Conservation (phyloP, 2,797 vertebrate species). For the Uromys caudimaculatus region DNA sequence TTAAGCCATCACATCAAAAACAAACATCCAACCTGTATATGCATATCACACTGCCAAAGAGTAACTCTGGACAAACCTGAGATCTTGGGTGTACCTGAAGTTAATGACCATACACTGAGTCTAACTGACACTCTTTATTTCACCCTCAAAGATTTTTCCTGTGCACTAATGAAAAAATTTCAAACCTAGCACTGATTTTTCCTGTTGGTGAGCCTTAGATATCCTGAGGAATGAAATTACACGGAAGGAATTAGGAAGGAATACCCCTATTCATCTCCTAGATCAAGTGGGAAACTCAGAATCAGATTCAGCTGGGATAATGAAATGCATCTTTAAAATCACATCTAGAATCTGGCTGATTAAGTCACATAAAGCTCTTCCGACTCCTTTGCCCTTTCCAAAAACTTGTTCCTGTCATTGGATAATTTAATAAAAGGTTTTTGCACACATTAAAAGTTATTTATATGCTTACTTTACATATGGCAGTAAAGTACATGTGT, state of each 20-base stretch:
- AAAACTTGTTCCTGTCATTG: conserved; percentile 73
- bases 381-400: conserved; percentile 73
- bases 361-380: conserved; percentile 63
- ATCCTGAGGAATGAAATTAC: background rate
- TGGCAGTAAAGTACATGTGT: conserved; percentile 63
- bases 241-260: background rate
- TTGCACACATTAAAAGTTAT: conserved; percentile 72
- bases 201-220: background rate
- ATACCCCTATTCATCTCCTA: conserved; percentile 1
- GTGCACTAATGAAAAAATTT: background rate
- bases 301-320: conserved; percentile 50
- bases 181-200: background rate
- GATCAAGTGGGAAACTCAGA: background rate
- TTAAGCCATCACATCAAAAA: background rate
- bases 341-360: conserved; percentile 60
- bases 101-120: background rate
- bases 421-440: conserved; percentile 77
- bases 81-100: background rate
- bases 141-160: background rate
- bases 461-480: conserved; percentile 68
- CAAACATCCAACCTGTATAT: background rate
- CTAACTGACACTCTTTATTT: background rate
- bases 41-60: background rate
- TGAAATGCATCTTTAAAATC: conserved; percentile 46
- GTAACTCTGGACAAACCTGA: background rate